Conservation (phyloP, 1,140 invertebrate genomes). For the Diuraphis noxia region DNA sequence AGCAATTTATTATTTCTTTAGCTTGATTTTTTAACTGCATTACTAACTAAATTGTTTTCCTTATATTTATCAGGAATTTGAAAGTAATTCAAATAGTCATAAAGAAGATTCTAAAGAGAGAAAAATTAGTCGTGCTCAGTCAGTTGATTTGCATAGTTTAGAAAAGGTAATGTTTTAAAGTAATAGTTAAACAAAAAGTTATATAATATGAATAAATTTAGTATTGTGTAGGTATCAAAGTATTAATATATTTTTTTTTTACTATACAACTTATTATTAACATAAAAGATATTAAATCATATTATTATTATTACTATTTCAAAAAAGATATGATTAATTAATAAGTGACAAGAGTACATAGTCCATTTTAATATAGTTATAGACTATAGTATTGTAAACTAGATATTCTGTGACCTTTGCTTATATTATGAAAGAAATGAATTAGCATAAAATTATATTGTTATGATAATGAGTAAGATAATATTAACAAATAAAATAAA, state of each 20-base stretch:
- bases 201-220: not conserved
- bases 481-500: not conserved
- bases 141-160: constrained; percentile 49
- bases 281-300: not conserved
- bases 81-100: not conserved
- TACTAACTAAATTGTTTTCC: not conserved
- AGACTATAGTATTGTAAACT: not conserved
- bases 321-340: not conserved
- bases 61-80: constrained; percentile 21
- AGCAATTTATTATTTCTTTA: not conserved
- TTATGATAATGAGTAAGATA: not conserved
- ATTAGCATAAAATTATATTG: not conserved
- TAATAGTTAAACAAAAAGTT: not conserved
- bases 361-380: not conserved
- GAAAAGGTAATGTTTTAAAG: constrained; percentile 38
- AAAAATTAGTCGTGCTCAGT: constrained; percentile 47
- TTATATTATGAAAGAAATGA: not conserved
- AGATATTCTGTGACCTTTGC: not conserved
- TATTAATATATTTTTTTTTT: not conserved
- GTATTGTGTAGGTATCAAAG: not conserved
- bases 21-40: not conserved
- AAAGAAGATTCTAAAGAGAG: constrained; percentile 47
- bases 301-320: too few relatives aligned
- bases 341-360: not conserved
- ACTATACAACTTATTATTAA: not conserved